Evolutionary conservation across 2,113 vertebrate genomes (phyloP).

Genomic region (Corvus moneduloides): DNA sequence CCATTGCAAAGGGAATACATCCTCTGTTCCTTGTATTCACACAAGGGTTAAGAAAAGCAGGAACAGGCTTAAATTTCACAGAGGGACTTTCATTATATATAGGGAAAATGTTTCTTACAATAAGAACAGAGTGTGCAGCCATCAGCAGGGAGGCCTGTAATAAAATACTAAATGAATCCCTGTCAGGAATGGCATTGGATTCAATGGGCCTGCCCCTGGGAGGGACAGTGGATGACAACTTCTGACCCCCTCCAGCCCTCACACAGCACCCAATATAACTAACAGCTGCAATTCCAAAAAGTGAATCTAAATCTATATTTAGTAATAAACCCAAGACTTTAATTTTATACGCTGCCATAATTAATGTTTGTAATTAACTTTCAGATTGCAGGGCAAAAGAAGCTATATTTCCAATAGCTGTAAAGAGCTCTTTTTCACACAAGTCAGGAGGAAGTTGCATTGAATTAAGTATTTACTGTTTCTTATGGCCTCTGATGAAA

Average conservation of each 20-base stretch:
- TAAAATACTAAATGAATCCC: background rate
- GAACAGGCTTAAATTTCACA: background rate
- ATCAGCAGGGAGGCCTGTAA: background rate
- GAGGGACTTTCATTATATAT: background rate
- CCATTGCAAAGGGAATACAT: background rate
- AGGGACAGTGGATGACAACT: background rate
- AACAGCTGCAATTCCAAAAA: background rate
- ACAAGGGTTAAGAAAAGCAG: background rate
- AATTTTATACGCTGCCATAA: background rate
- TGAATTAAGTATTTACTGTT: constrained; percentile 5
- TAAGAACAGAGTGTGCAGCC: background rate
- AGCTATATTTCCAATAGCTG: background rate
- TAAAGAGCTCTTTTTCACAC: background rate
- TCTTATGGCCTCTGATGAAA: background rate
- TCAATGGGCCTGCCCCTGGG: background rate
- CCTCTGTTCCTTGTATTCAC: background rate
- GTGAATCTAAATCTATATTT: background rate
- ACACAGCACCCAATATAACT: background rate
- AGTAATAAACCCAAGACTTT: background rate
- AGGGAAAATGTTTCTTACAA: background rate
- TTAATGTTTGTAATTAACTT: constrained; percentile 10
- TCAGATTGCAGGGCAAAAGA: background rate
- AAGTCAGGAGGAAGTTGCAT: background rate
- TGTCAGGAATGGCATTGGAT: background rate
- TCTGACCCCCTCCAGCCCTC: background rate